Evolutionary conservation across 2,113 vertebrate species (phyloP).

Genomic region (Sula dactylatra): DNA sequence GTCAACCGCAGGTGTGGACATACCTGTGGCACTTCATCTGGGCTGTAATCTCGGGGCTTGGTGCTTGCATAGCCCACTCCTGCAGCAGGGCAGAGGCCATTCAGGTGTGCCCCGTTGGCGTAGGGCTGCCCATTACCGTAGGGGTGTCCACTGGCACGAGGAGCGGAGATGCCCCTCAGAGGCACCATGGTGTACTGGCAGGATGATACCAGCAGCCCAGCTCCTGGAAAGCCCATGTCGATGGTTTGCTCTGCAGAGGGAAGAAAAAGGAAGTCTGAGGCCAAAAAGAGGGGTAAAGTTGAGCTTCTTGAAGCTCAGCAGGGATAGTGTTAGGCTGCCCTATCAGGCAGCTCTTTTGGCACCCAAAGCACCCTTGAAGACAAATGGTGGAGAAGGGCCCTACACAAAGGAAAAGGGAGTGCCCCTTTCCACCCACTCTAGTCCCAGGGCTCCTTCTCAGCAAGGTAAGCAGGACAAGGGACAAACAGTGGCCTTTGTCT

Average conservation of each 20-base stretch:
- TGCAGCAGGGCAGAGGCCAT: constrained; percentile 56
- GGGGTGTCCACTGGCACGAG: constrained; percentile 72
- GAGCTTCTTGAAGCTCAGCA: not conserved
- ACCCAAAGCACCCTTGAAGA: not conserved
- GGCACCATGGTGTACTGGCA: constrained; percentile 98
- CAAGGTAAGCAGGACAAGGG: not conserved
- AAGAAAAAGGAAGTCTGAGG: constrained; percentile 4
- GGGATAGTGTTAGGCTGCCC: not conserved
- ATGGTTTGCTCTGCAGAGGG: constrained; percentile 85
- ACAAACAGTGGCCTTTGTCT: not conserved
- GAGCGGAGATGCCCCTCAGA: constrained; percentile 80
- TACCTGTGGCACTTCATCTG: constrained; percentile 81
- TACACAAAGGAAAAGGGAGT: not conserved
- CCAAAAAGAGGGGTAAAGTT: not conserved
- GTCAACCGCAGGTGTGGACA: too few relatives aligned
- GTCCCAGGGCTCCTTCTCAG: not conserved
- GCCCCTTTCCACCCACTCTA: not conserved
- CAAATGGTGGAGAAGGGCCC: not conserved
- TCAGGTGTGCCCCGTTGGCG: constrained; percentile 51
- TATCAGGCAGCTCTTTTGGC: not conserved
- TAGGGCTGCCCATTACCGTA: constrained; percentile 78
- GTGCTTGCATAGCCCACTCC: constrained; percentile 53
- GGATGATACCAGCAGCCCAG: constrained; percentile 80
- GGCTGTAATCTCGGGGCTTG: constrained; percentile 76
- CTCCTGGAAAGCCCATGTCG: constrained; percentile 86